Percentiles rank a stretch among this genome's conserved stretches.
phyloP scores from a whole-genome alignment of 1,140 invertebrate species.

The Dryas iulia region DNA sequence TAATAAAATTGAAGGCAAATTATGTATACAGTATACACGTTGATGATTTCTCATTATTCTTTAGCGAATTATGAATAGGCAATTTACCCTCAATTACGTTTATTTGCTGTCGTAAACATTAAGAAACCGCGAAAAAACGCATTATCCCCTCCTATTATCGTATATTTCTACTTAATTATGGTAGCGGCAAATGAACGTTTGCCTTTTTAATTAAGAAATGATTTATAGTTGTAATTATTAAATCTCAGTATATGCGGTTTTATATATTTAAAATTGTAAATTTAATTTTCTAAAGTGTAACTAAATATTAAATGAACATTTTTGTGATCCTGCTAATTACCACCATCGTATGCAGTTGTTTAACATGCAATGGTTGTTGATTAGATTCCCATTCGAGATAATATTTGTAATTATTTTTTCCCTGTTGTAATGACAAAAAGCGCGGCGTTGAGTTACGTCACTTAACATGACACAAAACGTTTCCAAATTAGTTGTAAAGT shows the following conservation, averaged over 20 bases:
- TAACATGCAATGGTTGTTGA: too few relatives aligned
- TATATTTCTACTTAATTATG: neutral
- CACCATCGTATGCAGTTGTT: too few relatives aligned
- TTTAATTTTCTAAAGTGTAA: too few relatives aligned
- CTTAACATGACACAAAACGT: too few relatives aligned
- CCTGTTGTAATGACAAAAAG: too few relatives aligned
- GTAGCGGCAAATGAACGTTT: neutral
- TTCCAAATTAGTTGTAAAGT: too few relatives aligned
- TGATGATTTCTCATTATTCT: constrained; percentile 2
- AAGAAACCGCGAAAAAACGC: neutral
- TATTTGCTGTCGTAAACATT: constrained; percentile 8
- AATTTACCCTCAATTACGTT: constrained; percentile 3
- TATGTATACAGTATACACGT: neutral
- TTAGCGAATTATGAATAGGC: constrained; percentile 1
- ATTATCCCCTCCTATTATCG: neutral
- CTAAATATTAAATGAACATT: too few relatives aligned
- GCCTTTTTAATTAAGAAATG: neutral
- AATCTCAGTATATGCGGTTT: neutral
- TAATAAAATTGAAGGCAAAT: neutral
- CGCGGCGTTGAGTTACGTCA: too few relatives aligned
- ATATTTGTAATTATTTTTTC: too few relatives aligned
- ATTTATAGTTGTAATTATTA: neutral
- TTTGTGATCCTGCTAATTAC: too few relatives aligned
- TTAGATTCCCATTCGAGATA: too few relatives aligned
- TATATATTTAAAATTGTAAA: too few relatives aligned